phyloP scores from a whole-genome alignment of 2,888 invertebrate genomes.

The Psylliodes chrysocephalus region DNA sequence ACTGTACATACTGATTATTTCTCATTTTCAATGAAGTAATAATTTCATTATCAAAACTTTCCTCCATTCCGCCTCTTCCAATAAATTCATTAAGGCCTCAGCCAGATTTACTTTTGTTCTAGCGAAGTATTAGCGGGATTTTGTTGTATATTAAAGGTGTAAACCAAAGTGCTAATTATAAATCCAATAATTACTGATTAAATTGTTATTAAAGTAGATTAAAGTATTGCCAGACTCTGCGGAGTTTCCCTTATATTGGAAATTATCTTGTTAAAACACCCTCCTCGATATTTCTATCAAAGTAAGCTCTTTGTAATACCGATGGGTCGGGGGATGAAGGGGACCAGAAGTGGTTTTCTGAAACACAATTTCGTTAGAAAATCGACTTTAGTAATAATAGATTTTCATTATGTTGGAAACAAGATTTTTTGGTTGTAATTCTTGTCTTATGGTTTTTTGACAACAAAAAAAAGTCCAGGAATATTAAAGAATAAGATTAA shows the following conservation, averaged over 20 bases:
- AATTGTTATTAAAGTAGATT: slow-evolving; percentile 60
- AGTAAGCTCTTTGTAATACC: slow-evolving; percentile 46
- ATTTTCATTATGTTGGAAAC: no score
- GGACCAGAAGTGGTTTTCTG: slow-evolving; percentile 3
- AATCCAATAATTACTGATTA: slow-evolving; percentile 61
- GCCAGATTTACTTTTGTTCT: slow-evolving; percentile 32
- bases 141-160: slow-evolving; percentile 46
- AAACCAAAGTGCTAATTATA: slow-evolving; percentile 57
- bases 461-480: no score
- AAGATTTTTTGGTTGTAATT: no score
- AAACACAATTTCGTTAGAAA: slow-evolving; percentile 19
- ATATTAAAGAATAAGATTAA: no score
- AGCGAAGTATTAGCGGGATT: slow-evolving; percentile 43
- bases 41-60: slow-evolving; percentile 2
- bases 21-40: no score
- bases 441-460: no score
- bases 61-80: background rate
- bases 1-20: no score
- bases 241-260: slow-evolving; percentile 49
- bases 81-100: slow-evolving; percentile 37
- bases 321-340: slow-evolving; percentile 1
- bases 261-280: slow-evolving; percentile 50
- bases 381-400: no score
- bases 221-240: slow-evolving; percentile 55
- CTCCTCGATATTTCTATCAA: slow-evolving; percentile 47